Conservation (phyloP, 2,888 invertebrate genomes). For the Cantharis nigra region DNA sequence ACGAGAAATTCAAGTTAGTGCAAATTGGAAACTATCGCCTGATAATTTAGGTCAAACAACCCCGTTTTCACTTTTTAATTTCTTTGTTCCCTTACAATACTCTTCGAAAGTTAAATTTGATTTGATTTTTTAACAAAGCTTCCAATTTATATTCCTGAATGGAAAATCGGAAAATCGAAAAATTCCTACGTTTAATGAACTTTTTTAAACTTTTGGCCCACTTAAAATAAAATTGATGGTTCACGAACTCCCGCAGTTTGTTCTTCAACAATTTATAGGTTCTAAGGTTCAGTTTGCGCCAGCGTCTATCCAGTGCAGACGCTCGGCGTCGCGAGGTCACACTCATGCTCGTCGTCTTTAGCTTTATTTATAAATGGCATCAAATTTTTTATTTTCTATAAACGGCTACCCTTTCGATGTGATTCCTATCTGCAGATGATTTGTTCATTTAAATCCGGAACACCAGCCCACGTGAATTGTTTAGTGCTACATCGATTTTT, state of each 20-base stretch:
- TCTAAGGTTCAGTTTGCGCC: neutral
- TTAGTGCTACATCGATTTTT: slow-evolving; percentile 1
- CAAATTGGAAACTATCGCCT: neutral
- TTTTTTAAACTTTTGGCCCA: slow-evolving; percentile 1
- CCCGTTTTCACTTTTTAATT: neutral
- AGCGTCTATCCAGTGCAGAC: neutral
- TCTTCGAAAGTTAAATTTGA: neutral
- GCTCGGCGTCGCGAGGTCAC: neutral
- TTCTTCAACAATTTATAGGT: neutral
- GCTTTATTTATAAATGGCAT: neutral
- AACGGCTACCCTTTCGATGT: neutral
- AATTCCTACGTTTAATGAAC: neutral
- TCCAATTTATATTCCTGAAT: neutral
- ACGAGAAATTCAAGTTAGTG: neutral
- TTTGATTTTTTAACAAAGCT: neutral
- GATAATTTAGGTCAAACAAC: neutral
- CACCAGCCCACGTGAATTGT: neutral
- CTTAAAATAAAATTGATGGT: slow-evolving; percentile 5
- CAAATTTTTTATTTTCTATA: neutral
- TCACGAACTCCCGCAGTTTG: neutral
- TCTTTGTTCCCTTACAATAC: neutral
- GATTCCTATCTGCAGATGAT: neutral
- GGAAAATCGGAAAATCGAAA: neutral
- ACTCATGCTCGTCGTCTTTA: neutral
- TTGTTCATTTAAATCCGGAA: neutral